A percentile compares a stretch with the other conserved stretches of the same genome.
phyloP scores from a whole-genome alignment of 2,888 invertebrate species.

The Iphiclides podalirius region DNA sequence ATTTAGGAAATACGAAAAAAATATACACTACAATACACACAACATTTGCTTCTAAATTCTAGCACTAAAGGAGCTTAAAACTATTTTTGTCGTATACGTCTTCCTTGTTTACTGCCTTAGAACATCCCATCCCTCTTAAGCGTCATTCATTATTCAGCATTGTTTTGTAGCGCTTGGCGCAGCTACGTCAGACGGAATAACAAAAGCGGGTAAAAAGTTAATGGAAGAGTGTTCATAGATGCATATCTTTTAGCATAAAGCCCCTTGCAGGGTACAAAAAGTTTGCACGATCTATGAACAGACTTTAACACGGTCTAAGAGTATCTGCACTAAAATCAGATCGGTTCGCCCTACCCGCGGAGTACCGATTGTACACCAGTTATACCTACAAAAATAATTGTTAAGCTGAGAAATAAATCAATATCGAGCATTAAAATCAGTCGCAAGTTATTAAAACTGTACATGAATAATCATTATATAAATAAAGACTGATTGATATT shows the following conservation, averaged over 20 bases:
- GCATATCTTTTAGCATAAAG: constrained; percentile 12
- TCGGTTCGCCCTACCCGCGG: no score
- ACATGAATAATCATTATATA: no score
- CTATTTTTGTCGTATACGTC: constrained; percentile 4
- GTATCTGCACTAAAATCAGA: no score
- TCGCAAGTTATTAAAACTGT: no score
- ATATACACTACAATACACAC: no score
- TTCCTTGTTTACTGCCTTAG: constrained; percentile 17
- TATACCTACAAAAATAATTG: no score
- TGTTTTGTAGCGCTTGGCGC: constrained; percentile 19
- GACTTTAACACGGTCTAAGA: no score
- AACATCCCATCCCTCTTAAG: constrained; percentile 17
- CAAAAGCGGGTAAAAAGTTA: constrained; percentile 17
- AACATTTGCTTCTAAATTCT: background rate
- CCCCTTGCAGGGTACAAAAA: constrained; percentile 1
- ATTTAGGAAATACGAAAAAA: no score
- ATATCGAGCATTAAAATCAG: no score
- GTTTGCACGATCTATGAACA: background rate
- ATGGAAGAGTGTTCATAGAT: constrained; percentile 18
- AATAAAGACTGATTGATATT: no score
- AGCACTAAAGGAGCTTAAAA: constrained; percentile 2
- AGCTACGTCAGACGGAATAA: constrained; percentile 7
- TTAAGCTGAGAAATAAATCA: no score
- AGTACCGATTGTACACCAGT: no score
- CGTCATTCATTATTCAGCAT: constrained; percentile 23